phyloP scores from a whole-genome alignment of 30 jellyfish, hydroid and myxozoan genomes.

The Phacellophora camtschatica region DNA sequence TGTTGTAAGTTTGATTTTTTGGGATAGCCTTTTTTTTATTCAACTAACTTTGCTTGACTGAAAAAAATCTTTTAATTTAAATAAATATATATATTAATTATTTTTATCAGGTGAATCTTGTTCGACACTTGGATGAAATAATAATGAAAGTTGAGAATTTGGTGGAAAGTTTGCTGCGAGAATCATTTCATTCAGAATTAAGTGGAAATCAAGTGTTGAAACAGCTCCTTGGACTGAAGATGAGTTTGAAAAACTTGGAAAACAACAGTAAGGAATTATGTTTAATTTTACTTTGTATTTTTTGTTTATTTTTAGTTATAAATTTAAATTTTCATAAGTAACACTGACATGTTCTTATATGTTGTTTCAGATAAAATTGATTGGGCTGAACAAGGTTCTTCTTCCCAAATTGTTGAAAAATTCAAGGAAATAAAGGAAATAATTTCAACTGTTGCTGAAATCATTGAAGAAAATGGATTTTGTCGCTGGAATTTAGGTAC shows the following conservation, averaged over 20 bases:
- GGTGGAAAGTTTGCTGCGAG: not conserved
- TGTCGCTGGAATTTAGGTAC: too few relatives aligned
- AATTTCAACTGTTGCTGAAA: not conserved
- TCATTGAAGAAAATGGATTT: not conserved
- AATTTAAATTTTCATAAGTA: too few relatives aligned
- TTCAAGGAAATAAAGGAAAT: not conserved
- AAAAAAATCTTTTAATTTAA: too few relatives aligned
- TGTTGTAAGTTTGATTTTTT: too few relatives aligned
- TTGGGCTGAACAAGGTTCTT: not conserved
- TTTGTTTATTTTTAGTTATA: too few relatives aligned
- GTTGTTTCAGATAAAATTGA: too few relatives aligned
- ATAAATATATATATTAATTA: too few relatives aligned
- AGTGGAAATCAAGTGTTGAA: not conserved
- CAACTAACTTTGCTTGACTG: too few relatives aligned
- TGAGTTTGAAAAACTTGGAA: not conserved
- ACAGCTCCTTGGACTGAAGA: not conserved
- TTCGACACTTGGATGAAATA: conserved; percentile 35
- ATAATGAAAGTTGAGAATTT: not conserved
- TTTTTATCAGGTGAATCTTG: conserved; percentile 21
- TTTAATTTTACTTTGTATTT: not conserved
- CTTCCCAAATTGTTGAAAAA: not conserved
- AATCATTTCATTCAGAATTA: not conserved
- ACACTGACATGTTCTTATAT: too few relatives aligned
- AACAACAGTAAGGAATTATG: not conserved
- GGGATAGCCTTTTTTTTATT: too few relatives aligned